phyloP scores from a whole-genome alignment of 1,140 invertebrate species.

The Bombus sylvicola region DNA sequence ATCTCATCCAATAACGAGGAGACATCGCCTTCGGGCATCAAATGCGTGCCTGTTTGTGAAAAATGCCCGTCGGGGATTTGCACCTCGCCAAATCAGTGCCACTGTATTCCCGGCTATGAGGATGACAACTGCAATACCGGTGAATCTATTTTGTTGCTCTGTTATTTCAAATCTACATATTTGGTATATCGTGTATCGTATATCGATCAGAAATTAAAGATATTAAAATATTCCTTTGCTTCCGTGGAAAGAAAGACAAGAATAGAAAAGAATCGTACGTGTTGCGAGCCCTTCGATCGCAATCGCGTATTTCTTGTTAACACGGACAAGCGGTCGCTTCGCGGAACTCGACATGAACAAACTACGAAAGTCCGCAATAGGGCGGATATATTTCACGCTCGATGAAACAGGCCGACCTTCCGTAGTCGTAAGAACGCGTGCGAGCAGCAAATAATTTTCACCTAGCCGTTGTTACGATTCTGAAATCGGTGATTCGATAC shows the following conservation, averaged over 20 bases:
- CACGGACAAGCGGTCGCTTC: neutral
- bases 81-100: slow-evolving; percentile 82
- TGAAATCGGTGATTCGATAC: slow-evolving; percentile 24
- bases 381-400: slow-evolving; percentile 59
- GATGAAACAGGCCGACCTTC: slow-evolving; percentile 58
- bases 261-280: accelerated
- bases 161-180: neutral
- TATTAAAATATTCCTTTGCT: no score
- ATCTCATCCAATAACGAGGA: slow-evolving; percentile 51
- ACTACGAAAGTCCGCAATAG: slow-evolving; percentile 1
- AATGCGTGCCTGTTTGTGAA: slow-evolving; percentile 74
- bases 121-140: slow-evolving; percentile 70
- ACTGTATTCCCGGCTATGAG: slow-evolving; percentile 82
- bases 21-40: slow-evolving; percentile 23
- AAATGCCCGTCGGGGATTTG: slow-evolving; percentile 79
- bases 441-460: slow-evolving; percentile 50
- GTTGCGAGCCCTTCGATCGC: no score
- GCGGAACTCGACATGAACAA: neutral
- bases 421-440: slow-evolving; percentile 24
- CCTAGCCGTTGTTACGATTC: slow-evolving; percentile 10
- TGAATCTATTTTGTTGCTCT: slow-evolving; percentile 55
- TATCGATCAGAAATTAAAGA: no score
- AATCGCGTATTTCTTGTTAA: neutral
- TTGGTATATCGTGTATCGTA: neutral
- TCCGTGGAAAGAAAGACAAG: neutral